A percentile compares a stretch with the other conserved stretches of the same genome.
These are phyloP conservation scores for Proisotoma minuta DNA, from an alignment of 2,888 invertebrate genomes.

Conservation along the genomic window DNA sequence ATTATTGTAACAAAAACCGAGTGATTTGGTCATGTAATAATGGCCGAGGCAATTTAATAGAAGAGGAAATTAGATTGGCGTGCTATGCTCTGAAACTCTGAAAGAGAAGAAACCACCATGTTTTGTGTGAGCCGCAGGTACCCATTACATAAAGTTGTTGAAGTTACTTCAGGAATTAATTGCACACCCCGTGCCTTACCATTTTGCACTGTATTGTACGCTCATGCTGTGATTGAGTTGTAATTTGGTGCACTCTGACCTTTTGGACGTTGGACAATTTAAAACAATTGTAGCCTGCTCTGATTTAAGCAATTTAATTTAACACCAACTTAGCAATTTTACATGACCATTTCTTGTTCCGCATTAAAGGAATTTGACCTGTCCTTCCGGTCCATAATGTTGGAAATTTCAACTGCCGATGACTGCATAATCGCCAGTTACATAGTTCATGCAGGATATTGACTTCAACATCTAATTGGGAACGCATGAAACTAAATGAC, in stretches of 20 bases:
- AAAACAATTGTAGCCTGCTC: neutral
- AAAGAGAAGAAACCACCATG: neutral
- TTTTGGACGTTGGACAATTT: neutral
- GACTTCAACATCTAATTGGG: too few relatives aligned
- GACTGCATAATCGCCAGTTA: too few relatives aligned
- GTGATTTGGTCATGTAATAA: neutral
- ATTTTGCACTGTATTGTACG: too few relatives aligned
- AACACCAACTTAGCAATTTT: neutral
- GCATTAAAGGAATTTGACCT: neutral
- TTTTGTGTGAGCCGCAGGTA: neutral
- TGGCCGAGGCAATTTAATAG: constrained; percentile 1
- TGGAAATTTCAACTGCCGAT: too few relatives aligned
- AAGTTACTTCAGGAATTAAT: too few relatives aligned
- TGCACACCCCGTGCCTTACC: neutral
- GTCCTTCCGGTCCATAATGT: neutral
- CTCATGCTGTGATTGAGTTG: neutral
- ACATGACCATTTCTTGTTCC: neutral
- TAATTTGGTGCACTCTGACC: neutral
- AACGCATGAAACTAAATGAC: too few relatives aligned
- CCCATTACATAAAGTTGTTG: neutral
- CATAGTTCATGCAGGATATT: too few relatives aligned
- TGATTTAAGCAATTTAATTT: neutral
- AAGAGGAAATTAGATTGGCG: constrained; percentile 14
- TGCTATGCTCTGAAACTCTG: neutral
- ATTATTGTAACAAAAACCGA: neutral